phyloP scores from a whole-genome alignment of 2,888 invertebrate genomes.

The Tupiocoris notatus region DNA sequence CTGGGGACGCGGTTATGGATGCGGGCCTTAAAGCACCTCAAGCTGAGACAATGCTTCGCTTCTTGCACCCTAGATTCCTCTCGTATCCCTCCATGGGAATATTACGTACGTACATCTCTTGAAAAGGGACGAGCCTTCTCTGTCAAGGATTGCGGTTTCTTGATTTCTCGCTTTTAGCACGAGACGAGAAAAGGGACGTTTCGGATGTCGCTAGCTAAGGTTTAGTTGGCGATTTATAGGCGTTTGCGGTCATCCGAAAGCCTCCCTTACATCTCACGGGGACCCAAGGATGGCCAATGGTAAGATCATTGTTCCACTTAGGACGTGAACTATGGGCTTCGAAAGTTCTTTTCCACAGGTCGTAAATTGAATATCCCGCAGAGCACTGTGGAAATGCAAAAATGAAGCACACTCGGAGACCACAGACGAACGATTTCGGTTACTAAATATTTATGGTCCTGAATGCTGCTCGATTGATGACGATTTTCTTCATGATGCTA shows the following conservation, averaged over 20 bases:
- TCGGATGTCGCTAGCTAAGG: slow-evolving; percentile 8
- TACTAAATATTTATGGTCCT: too few relatives aligned
- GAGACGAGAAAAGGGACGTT: slow-evolving; percentile 19
- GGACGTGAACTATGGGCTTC: too few relatives aligned
- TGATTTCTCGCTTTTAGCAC: slow-evolving; percentile 32
- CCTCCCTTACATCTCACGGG: too few relatives aligned
- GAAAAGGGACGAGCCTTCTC: background rate
- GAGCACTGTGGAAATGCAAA: too few relatives aligned
- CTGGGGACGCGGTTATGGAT: slow-evolving; percentile 2
- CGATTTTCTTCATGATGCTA: too few relatives aligned
- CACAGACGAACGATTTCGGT: too few relatives aligned
- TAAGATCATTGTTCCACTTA: too few relatives aligned
- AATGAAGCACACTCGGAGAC: too few relatives aligned
- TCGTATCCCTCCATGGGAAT: background rate
- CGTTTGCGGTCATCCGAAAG: slow-evolving; percentile 32
- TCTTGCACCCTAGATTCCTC: background rate
- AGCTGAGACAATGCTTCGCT: slow-evolving; percentile 15
- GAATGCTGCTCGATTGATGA: too few relatives aligned
- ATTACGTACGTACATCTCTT: background rate
- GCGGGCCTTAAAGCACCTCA: background rate
- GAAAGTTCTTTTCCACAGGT: too few relatives aligned
- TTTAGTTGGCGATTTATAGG: slow-evolving; percentile 30
- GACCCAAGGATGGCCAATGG: too few relatives aligned
- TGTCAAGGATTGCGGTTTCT: slow-evolving; percentile 40
- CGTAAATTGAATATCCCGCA: too few relatives aligned